Base-by-base conservation (phyloP, 2,797 vertebrate species). In the Phoebastria nigripes region DNA sequence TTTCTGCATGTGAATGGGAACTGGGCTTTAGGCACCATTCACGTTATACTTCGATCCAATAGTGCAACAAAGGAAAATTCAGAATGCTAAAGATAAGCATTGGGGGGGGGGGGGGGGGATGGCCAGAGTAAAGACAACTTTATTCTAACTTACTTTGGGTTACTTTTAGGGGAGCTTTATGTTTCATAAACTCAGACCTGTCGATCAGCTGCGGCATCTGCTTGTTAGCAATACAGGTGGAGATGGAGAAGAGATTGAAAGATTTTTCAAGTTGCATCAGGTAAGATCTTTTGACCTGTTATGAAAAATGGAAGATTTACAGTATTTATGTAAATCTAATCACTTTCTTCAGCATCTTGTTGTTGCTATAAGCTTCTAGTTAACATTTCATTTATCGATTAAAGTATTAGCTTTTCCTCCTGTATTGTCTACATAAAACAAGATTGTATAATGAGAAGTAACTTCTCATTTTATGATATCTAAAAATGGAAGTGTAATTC, bases 181-280 rank as follows among this genome's bases (percentile, higher is more conserved):
- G 96, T 99, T 99, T 97, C 98, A 99, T 93, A 99, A 99, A 94
- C 98, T 99, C 78, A 98, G 99, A 62, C 99, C 99, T 4, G 99
- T 99, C 0, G 99, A 99, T 97, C 99, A 99, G 88, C 97, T 99
- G 52, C 98, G 99, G 47, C 98, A 99, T 97, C 98, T 99, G 47
- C 98, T 99, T 94, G 99, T 99, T 79, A 99, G 98, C 98, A 99
- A 98, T 25, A 97, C 98, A 24, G 99, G 99, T 94, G 99, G 99
- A 42, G 99, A 99, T 95, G 99, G 99, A 92, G 99, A 99, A 92
- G 99, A 99, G 55, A 98, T 99, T 26, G 99, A 99, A 93, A 98
- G 99, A 42, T 99, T 99, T 98, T 99, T 99, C 97, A 99, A 99
- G 96, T 97, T 99, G 82, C 99, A 99, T 97, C 98, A 99, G 98